These are phyloP conservation scores for Dendroctonus valens DNA, from an alignment of 1,140 invertebrate species.

Conservation along the genomic window DNA sequence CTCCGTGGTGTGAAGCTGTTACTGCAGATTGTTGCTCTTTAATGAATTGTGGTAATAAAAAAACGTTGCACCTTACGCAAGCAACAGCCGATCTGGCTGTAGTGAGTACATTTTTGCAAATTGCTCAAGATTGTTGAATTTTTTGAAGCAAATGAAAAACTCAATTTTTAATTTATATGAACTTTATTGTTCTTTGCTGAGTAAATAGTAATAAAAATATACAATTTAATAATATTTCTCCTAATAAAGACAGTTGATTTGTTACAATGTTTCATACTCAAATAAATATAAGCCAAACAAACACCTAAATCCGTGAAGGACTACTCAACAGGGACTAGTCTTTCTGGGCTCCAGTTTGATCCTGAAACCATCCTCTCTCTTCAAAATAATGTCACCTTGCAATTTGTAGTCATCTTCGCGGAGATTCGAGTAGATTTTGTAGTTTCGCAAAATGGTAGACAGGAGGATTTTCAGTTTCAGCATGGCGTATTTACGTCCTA, in stretches of 20 bases:
- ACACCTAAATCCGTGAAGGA: neutral
- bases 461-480: conserved; percentile 78
- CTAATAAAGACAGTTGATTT: neutral
- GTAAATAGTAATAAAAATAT: neutral
- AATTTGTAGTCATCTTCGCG: conserved; percentile 70
- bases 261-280: no score
- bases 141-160: no score
- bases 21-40: no score
- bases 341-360: conserved; percentile 67
- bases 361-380: conserved; percentile 75
- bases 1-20: no score
- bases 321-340: neutral
- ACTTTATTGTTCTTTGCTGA: conserved; percentile 23
- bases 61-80: no score
- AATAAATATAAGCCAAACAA: neutral
- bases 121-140: no score
- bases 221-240: neutral
- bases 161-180: conserved; percentile 1
- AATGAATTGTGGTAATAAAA: no score
- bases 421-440: conserved; percentile 65
- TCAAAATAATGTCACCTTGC: conserved; percentile 79
- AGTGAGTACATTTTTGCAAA: no score
- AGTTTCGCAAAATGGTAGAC: conserved; percentile 82
- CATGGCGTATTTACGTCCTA: conserved; percentile 74
- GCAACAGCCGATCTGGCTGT: no score